A percentile compares a stretch with the other conserved stretches of the same genome.
Evolutionary conservation across 1,140 invertebrate species (phyloP).

Genomic region (Magallana gigas): DNA sequence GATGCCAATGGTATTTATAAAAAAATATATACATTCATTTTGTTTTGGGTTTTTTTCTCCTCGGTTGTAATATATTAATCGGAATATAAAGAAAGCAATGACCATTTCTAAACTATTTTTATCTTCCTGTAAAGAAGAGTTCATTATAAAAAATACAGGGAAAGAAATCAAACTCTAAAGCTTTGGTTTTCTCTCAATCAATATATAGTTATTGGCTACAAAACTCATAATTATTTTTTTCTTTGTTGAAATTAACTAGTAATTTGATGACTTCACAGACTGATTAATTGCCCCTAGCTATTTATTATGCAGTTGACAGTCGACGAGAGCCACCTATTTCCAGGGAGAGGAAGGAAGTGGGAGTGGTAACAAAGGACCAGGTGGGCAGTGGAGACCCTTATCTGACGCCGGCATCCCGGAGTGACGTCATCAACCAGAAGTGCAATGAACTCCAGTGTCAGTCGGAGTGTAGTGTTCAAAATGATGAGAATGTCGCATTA

Average conservation of each 20-base stretch:
- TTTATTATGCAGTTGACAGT: neutral
- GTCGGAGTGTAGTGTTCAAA: constrained; percentile 40
- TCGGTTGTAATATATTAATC: no score
- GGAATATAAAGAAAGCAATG: no score
- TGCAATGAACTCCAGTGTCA: neutral
- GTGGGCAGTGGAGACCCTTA: constrained; percentile 16
- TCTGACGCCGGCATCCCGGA: constrained; percentile 35
- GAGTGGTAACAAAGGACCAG: neutral
- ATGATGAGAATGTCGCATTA: constrained; percentile 42
- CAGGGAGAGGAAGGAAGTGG: neutral
- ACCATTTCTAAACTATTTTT: no score
- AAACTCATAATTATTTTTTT: neutral
- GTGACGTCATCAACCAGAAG: neutral
- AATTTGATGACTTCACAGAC: no score
- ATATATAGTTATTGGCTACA: neutral
- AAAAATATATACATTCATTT: neutral
- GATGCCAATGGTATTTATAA: constrained; percentile 9
- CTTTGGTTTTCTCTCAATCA: neutral
- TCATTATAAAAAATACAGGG: no score
- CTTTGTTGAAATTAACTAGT: no score
- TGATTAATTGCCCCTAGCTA: no score
- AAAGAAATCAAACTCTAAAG: neutral
- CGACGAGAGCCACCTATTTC: neutral
- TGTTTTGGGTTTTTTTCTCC: no score
- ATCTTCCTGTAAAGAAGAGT: no score